Conservation (phyloP, 2,888 invertebrate species). For the Philereme vetulata region DNA sequence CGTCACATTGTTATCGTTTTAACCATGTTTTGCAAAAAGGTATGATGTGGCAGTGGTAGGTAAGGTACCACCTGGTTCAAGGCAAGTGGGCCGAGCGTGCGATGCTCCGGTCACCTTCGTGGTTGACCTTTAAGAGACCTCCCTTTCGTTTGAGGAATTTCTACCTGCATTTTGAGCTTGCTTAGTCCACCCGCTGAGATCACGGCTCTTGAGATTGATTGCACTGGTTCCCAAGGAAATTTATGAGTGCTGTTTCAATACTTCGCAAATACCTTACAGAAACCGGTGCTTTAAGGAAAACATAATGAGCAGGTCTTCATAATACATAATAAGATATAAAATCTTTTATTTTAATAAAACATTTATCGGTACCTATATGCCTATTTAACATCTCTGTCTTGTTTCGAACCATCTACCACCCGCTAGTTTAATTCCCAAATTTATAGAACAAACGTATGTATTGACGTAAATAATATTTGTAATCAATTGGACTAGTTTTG, state of each 20-base stretch:
- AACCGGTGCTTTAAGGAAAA: no score
- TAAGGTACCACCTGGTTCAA: conserved; percentile 67
- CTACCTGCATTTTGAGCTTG: conserved; percentile 53
- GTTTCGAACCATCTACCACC: no score
- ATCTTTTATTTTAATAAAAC: no score
- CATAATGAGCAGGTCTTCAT: no score
- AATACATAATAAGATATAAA: no score
- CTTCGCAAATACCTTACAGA: neutral
- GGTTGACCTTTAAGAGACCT: conserved; percentile 66
- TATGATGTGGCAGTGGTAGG: conserved; percentile 47
- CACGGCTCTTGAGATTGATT: conserved; percentile 23
- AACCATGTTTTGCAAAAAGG: conserved; percentile 50
- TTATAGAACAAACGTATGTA: no score
- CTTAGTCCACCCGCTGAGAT: conserved; percentile 30
- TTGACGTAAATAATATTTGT: no score
- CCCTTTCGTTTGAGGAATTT: conserved; percentile 68
- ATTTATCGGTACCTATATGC: no score
- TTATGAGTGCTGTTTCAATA: neutral
- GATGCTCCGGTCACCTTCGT: conserved; percentile 70
- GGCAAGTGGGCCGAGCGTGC: conserved; percentile 60
- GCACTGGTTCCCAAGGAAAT: conserved; percentile 11
- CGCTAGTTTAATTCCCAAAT: no score
- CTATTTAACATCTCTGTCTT: no score
- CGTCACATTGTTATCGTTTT: conserved; percentile 33
- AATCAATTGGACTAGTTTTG: no score